phyloP scores from a whole-genome alignment of 2,113 vertebrate species.

The Andinoacara biseriatus region DNA sequence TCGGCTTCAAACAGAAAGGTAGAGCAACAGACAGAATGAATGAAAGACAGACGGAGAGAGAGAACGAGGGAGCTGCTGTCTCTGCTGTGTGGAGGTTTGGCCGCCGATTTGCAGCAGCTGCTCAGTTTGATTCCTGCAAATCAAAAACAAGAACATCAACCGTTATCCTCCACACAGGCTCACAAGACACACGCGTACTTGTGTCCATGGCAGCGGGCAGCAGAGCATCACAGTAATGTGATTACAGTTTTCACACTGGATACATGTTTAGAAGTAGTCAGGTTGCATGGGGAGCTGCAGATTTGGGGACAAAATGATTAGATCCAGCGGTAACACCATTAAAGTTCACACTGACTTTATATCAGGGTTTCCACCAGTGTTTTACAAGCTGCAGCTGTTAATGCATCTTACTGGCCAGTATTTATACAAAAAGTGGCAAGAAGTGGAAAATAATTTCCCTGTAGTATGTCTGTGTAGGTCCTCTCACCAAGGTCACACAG shows the following conservation, averaged over 20 bases:
- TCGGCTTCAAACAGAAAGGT: conserved; percentile 57
- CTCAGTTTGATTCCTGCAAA: conserved; percentile 55
- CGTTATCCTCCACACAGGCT: neutral
- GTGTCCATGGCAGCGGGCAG: neutral
- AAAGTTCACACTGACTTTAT: neutral
- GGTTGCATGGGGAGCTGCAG: neutral
- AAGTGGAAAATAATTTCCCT: neutral
- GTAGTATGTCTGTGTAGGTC: no score
- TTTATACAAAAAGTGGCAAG: neutral
- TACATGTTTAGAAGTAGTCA: neutral
- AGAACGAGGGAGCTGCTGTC: neutral
- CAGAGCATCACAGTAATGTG: neutral
- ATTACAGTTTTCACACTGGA: conserved; percentile 3
- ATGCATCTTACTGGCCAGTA: neutral
- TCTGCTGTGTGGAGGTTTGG: conserved; percentile 37
- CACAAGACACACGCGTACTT: neutral
- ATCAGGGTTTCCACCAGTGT: neutral
- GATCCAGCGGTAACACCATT: neutral
- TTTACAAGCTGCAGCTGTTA: neutral
- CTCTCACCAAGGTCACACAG: no score
- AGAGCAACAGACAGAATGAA: conserved; percentile 39
- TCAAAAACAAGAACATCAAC: conserved; percentile 38
- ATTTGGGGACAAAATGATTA: neutral
- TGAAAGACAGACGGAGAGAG: conserved; percentile 17
- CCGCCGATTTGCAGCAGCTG: conserved; percentile 39